phyloP scores from a whole-genome alignment of 2,888 invertebrate genomes.

The Oligia strigilis region DNA sequence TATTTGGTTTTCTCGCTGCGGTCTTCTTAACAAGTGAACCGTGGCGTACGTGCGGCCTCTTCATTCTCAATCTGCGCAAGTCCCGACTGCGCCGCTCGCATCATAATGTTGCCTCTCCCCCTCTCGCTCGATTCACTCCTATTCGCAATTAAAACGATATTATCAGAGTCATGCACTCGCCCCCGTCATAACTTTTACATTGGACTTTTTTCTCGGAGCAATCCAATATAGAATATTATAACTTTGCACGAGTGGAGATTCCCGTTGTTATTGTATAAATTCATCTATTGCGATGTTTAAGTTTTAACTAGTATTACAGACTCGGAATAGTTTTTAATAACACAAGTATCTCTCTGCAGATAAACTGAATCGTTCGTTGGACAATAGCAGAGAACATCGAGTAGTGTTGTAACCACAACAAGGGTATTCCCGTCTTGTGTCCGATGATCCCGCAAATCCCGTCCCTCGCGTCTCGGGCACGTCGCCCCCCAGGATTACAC shows the following conservation, averaged over 20 bases:
- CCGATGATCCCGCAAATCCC: conserved; percentile 86
- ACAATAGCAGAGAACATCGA: conserved; percentile 61
- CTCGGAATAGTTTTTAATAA: conserved; percentile 45
- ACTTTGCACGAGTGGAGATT: conserved; percentile 52
- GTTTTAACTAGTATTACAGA: conserved; percentile 8
- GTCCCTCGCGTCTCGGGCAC: conserved; percentile 79
- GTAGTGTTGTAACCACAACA: conserved; percentile 77
- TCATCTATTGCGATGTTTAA: conserved; percentile 39
- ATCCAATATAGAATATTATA: conserved; percentile 64
- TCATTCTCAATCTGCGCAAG: conserved; percentile 79
- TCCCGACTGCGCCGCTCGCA: conserved; percentile 71
- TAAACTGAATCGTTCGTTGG: conserved; percentile 53
- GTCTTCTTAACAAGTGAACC: conserved; percentile 84
- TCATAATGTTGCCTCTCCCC: conserved; percentile 76
- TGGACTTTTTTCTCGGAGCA: conserved; percentile 66
- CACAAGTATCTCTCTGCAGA: conserved; percentile 38
- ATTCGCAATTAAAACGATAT: conserved; percentile 86
- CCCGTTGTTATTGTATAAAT: conserved; percentile 55
- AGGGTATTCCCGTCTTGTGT: conserved; percentile 80
- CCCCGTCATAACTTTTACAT: conserved; percentile 75
- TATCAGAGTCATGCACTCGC: conserved; percentile 81
- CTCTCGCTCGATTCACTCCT: conserved; percentile 73
- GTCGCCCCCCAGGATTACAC: conserved; percentile 82
- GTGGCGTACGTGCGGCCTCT: conserved; percentile 80
- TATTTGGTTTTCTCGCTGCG: conserved; percentile 84